Base-by-base conservation (phyloP, 2,888 invertebrate species). In the Kuschelorhynchus macadamiae region DNA sequence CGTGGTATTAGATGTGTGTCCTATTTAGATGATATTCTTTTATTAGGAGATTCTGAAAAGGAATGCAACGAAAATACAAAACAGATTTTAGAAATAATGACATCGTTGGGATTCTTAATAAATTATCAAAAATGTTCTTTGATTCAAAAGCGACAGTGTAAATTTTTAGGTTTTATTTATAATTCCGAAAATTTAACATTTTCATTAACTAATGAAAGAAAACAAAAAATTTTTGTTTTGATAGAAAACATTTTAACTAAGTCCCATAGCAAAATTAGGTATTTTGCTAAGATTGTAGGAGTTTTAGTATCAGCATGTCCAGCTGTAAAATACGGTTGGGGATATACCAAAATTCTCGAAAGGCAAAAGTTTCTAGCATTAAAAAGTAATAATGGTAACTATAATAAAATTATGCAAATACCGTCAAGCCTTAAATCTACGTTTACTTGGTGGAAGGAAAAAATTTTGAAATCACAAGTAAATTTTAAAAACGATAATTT, bases 41-140 rank as follows among this genome's bases (percentile, higher is more conserved):
- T 25, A 5, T 25, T 25, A 5, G 25, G 25, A 3, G 7, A 25
- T 25, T 5, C 25, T 3, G 3, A 25, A 3, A 3, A 25, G 7
- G 25, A 25, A 7, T 25, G 25, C 7, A 5, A 25, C 7, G 25
- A 25, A 5, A 25, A 25, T 25, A 7, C 7, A 25, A 5, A 25
- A 5, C 7, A 21, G 9, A 63, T 64, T 0, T 2, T 39, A 0
- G 25, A 25, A 0, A 14, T 71, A 1, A 36, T 73, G 16, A 32
- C 62, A 18, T 46, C 41, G 16, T 39, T 74, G 33, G 73, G 74
- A 2, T 74, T 74, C 50, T 46, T 74, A 21, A 61, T 74, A 20
- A 74, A 74, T 59, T 20, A n/a, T 14, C 47, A 71, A 47, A 74
- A 74, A 55, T 65, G 72, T 39, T 17, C n/a, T 11, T 33, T 71